phyloP scores from a whole-genome alignment of 64 coral and sea anemone genomes.

The Actinia tenebrosa region DNA sequence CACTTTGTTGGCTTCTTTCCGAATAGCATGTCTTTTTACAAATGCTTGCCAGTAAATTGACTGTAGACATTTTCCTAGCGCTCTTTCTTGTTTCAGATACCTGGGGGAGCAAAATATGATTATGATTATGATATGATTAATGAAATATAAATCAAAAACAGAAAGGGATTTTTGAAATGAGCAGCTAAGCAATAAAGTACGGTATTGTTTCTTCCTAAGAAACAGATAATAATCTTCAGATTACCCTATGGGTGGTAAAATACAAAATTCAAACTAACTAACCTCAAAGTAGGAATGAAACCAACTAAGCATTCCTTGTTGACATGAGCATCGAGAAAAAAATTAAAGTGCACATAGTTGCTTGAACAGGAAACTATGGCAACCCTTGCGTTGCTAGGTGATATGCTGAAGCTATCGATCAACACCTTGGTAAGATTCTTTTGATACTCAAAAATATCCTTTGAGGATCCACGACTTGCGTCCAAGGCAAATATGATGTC shows the following conservation, averaged over 20 bases:
- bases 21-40: not conserved
- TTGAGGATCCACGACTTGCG: not conserved
- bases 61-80: not conserved
- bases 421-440: not conserved
- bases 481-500: conserved; percentile 16
- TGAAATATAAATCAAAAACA: not conserved
- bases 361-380: conserved; percentile 17
- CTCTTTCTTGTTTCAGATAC: not conserved
- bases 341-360: not conserved
- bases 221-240: no score
- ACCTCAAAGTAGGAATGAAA: conserved; percentile 18
- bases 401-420: not conserved
- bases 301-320: conserved; percentile 19
- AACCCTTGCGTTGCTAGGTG: conserved; percentile 3
- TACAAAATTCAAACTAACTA: not conserved
- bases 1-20: conserved; percentile 1
- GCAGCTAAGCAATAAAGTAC: no score
- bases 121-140: not conserved
- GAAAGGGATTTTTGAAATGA: no score
- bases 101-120: not conserved
- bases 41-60: conserved; percentile 7
- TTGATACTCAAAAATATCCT: conserved; percentile 12
- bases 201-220: no score
- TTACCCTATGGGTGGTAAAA: no score
- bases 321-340: not conserved